A percentile compares a stretch with the other conserved stretches of the same genome.
Evolutionary conservation across 2,888 invertebrate species (phyloP).

Genomic region (Lepidochitona cinerea): DNA sequence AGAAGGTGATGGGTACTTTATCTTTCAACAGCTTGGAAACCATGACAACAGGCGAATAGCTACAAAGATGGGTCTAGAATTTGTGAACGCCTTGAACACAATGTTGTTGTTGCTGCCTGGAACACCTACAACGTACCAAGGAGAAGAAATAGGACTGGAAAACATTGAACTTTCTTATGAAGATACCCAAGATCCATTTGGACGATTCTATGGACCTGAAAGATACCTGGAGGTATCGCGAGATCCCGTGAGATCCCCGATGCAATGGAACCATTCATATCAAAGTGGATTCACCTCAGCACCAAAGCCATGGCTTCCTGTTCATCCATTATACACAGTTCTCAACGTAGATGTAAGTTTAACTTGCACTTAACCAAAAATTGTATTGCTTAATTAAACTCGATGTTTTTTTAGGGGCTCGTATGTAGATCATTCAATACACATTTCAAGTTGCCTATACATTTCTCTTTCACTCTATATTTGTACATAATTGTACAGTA

Average conservation of each 20-base stretch:
- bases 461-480: too few relatives aligned
- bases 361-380: too few relatives aligned
- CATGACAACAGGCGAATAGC: slow-evolving; percentile 65
- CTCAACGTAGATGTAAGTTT: slow-evolving; percentile 36
- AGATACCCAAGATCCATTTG: slow-evolving; percentile 57
- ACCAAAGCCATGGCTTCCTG: slow-evolving; percentile 36
- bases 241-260: slow-evolving; percentile 47
- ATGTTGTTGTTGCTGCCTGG: slow-evolving; percentile 86
- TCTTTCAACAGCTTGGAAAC: slow-evolving; percentile 50
- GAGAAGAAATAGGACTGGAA: slow-evolving; percentile 89
- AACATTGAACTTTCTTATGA: slow-evolving; percentile 70
- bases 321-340: slow-evolving; percentile 31
- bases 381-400: too few relatives aligned
- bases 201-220: slow-evolving; percentile 39
- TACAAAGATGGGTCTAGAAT: slow-evolving; percentile 76
- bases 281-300: slow-evolving; percentile 42
- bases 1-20: too few relatives aligned
- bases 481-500: too few relatives aligned
- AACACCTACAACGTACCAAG: slow-evolving; percentile 88
- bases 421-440: too few relatives aligned
- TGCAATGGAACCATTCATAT: slow-evolving; percentile 47
- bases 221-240: slow-evolving; percentile 29
- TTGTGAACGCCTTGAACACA: slow-evolving; percentile 86
- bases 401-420: too few relatives aligned
- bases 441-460: too few relatives aligned